A percentile compares a stretch with the other conserved stretches of the same genome.
Evolutionary conservation across 1,140 invertebrate genomes (phyloP).

Genomic region (Lamellibrachia luymesi): DNA sequence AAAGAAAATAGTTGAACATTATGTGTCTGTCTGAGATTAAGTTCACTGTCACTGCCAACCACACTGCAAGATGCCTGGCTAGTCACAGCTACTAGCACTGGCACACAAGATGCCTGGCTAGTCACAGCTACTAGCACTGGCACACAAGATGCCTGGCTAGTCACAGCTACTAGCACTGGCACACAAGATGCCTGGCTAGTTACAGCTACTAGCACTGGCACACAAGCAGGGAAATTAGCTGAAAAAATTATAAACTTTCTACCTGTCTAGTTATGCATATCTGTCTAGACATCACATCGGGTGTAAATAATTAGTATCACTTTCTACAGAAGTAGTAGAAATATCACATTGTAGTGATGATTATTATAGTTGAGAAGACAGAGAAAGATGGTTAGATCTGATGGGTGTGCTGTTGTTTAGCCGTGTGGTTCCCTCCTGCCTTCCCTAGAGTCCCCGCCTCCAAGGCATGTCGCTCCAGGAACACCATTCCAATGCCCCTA

Average conservation of each 20-base stretch:
- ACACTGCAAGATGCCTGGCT: too few species aligned
- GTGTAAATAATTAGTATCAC: not conserved
- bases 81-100: too few species aligned
- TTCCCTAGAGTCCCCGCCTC: not conserved
- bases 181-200: not conserved
- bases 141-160: not conserved
- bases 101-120: too few species aligned
- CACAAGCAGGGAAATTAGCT: not conserved
- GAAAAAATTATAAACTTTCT: not conserved
- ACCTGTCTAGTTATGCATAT: not conserved
- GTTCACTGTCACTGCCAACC: too few species aligned
- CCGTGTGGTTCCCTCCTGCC: not conserved
- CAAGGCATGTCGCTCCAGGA: not conserved
- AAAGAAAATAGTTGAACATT: too few species aligned
- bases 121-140: too few species aligned
- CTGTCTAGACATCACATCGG: not conserved
- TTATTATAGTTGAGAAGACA: not conserved
- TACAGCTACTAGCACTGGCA: not conserved
- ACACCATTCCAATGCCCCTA: not conserved
- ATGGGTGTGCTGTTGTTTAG: not conserved
- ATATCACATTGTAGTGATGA: not conserved
- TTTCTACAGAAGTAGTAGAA: not conserved
- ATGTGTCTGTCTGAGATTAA: too few species aligned
- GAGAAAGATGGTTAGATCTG: not conserved
- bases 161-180: not conserved